A percentile compares a stretch with the other conserved stretches of the same genome.
These are phyloP conservation scores for Aleiodes testaceus DNA, from an alignment of 2,888 invertebrate genomes.

Conservation along the genomic window DNA sequence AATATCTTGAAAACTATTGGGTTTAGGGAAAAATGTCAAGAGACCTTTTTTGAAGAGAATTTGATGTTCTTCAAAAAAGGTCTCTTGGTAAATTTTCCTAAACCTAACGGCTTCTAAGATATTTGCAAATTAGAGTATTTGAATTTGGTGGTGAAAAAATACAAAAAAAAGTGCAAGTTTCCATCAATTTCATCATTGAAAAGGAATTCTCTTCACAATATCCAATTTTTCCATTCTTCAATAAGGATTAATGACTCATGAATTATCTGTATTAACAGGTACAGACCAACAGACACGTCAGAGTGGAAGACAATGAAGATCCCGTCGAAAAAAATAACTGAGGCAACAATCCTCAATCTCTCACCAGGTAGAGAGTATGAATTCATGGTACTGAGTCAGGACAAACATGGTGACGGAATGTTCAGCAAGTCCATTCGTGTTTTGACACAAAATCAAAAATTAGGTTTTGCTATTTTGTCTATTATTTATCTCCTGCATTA, in stretches of 20 bases:
- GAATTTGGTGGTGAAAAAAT: no score
- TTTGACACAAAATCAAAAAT: slow-evolving; percentile 74
- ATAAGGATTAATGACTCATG: neutral
- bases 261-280: slow-evolving; percentile 71
- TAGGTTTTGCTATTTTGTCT: slow-evolving; percentile 6
- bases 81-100: no score
- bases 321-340: slow-evolving; percentile 81
- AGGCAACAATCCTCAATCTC: slow-evolving; percentile 86
- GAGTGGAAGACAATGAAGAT: slow-evolving; percentile 91
- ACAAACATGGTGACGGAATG: slow-evolving; percentile 90
- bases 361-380: slow-evolving; percentile 88
- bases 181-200: neutral
- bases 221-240: no score
- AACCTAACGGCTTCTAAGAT: neutral
- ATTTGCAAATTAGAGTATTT: neutral
- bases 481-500: neutral
- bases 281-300: slow-evolving; percentile 81
- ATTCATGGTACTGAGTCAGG: slow-evolving; percentile 91
- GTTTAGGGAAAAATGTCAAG: neutral
- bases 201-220: no score
- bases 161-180: no score
- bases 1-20: neutral
- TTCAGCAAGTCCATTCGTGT: slow-evolving; percentile 89
- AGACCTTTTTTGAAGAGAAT: no score
- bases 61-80: no score